Conservation (phyloP, 1,140 invertebrate species). For the Anagrus nilaparvatae region DNA sequence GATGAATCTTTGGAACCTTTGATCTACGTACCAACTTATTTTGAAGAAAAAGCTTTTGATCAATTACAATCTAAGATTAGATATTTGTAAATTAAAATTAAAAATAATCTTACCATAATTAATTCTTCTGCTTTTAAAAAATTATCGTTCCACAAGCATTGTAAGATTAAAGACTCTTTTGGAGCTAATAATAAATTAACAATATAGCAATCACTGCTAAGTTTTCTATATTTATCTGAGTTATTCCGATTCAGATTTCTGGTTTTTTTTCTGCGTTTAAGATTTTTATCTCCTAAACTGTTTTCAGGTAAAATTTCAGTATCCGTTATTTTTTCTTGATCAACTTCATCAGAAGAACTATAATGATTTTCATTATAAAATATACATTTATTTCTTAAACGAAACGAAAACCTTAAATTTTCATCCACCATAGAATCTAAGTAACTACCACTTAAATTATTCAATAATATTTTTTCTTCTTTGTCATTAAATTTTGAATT, state of each 20-base stretch:
- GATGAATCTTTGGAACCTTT: constrained; percentile 9
- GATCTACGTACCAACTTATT: constrained; percentile 24
- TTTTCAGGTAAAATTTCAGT: constrained; percentile 24
- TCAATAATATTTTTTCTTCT: too few species aligned
- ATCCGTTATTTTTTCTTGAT: constrained; percentile 22
- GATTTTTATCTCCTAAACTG: constrained; percentile 14
- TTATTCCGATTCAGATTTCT: constrained; percentile 1
- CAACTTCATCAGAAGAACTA: constrained; percentile 22
- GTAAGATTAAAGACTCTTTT: constrained; percentile 28
- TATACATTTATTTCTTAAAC: constrained; percentile 15
- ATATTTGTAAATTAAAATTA: constrained; percentile 22
- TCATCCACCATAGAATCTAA: constrained; percentile 10
- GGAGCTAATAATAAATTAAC: constrained; percentile 32
- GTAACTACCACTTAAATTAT: constrained; percentile 20
- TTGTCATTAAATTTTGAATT: too few species aligned
- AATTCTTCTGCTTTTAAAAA: constrained; percentile 27
- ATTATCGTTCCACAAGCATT: constrained; percentile 32
- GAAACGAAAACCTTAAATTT: constrained; percentile 15
- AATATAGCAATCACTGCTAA: too few species aligned
- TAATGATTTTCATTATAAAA: constrained; percentile 23
- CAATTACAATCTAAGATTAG: constrained; percentile 25
- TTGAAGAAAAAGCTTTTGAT: constrained; percentile 25
- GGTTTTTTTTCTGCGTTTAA: constrained; percentile 19
- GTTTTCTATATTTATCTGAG: too few species aligned
- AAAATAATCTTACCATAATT: constrained; percentile 25